Base-by-base conservation (phyloP, 2,888 invertebrate genomes). In the Neoitamus cyanurus region DNA sequence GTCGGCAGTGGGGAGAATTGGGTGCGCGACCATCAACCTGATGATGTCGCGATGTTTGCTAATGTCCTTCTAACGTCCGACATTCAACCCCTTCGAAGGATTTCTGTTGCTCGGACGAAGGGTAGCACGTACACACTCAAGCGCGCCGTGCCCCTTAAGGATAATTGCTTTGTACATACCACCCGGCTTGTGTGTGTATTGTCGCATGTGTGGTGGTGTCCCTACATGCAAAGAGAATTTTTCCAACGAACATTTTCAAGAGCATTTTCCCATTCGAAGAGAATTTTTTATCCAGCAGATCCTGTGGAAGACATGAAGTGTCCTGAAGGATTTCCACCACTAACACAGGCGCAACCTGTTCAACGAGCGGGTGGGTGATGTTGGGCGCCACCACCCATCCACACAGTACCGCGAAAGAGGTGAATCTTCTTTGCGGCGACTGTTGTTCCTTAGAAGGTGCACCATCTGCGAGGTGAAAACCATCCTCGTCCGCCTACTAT, bases 1-100 rank as follows among this genome's bases (percentile, higher is more conserved):
- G 13, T 42, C 83, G 6, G 11, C 1, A 15, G 84, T 25, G 77
- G 84, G 84, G 84, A 36, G 25, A 30, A 36, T n/a, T 7, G 25
- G 9, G 48, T 84, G 84, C 84, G 84, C 84, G 28, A 15, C 70
- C 75, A 77, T 68, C 84, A 84, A 75, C 84, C 84, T 84, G 83
- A 83, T 84, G 84, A 84, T 58, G 58, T 68, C 46, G 31, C n/a
- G 46, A 31, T 15, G 42, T 9, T 42, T 70, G n/a, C 20, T 28
- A 48, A 34, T 30, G n/a, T 69, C 37, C 42, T 69, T 36, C 36
- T 36, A 13, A 28, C 36, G 70, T 31, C 28, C 83, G 36, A 70
- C 13, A n/a, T 34, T 72, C 70, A 68, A 68, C 83, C 69, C 42
- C 68, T 37, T 30, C 82, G 30, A 78, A 46, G 30, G 15, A 20